These are phyloP conservation scores for Galerucella calmariensis DNA, from an alignment of 2,888 invertebrate species.

Conservation along the genomic window DNA sequence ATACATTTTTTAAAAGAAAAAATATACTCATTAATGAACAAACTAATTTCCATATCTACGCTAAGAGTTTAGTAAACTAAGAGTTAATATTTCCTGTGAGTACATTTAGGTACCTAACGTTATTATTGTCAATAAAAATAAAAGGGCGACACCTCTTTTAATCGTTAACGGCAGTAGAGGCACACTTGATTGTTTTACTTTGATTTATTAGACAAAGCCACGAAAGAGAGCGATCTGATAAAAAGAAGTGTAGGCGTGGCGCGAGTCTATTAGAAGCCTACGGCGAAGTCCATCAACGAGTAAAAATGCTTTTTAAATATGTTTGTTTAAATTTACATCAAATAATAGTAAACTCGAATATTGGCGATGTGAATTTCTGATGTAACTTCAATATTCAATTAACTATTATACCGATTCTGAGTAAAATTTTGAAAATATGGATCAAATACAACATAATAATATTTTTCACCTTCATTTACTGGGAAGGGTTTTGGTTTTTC, in stretches of 20 bases:
- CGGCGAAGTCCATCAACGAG: not conserved
- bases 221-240: slow-evolving; percentile 49
- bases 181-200: slow-evolving; percentile 43
- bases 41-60: not conserved
- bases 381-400: no score
- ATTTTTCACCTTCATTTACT: no score
- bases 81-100: slow-evolving; percentile 1
- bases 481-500: no score
- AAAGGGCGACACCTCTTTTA: slow-evolving; percentile 44
- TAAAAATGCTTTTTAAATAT: not conserved
- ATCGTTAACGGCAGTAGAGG: slow-evolving; percentile 42
- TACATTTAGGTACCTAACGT: slow-evolving; percentile 4
- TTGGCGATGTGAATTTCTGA: no score
- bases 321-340: not conserved
- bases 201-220: slow-evolving; percentile 49
- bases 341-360: not conserved
- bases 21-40: not conserved
- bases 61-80: not conserved
- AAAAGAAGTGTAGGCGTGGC: slow-evolving; percentile 41
- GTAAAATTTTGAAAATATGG: no score
- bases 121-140: slow-evolving; percentile 34
- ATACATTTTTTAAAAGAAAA: no score
- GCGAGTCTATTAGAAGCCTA: slow-evolving; percentile 36
- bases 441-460: no score
- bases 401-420: no score